Conservation (phyloP, 2,113 vertebrate species). For the Hepsetus odoe region DNA sequence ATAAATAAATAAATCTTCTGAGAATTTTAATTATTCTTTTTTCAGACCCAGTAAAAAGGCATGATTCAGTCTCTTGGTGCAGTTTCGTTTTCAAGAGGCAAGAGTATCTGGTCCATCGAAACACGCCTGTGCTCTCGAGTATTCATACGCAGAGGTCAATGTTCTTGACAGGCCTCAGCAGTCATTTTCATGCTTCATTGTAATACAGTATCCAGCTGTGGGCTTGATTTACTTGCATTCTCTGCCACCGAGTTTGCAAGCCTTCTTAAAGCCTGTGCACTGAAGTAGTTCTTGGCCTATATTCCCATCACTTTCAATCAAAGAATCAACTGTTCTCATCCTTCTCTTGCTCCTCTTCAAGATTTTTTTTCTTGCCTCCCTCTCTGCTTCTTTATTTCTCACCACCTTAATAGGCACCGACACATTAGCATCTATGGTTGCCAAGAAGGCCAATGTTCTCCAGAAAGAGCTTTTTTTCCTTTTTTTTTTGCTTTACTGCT, state of each 20-base stretch:
- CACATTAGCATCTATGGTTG: neutral
- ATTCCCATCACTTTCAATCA: constrained; percentile 49
- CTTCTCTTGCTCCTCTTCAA: neutral
- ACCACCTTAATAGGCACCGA: neutral
- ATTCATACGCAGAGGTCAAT: constrained; percentile 15
- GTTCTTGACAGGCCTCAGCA: constrained; percentile 21
- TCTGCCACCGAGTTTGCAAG: constrained; percentile 12
- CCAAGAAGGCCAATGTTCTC: neutral
- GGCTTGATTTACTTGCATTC: constrained; percentile 40
- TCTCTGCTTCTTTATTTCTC: neutral
- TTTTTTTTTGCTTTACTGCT: neutral
- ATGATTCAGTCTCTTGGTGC: neutral
- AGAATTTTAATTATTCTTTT: constrained; percentile 2
- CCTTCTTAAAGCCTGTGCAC: constrained; percentile 37
- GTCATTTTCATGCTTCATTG: constrained; percentile 36
- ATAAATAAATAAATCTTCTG: neutral
- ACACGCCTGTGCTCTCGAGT: neutral
- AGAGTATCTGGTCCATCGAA: neutral
- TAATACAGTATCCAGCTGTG: constrained; percentile 42
- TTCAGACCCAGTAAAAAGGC: neutral
- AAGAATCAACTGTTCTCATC: constrained; percentile 20
- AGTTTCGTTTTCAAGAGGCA: neutral
- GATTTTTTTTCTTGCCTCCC: neutral
- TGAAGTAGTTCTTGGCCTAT: constrained; percentile 42
- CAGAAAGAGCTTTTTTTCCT: neutral